Base-by-base conservation (phyloP, 2,888 invertebrate species). In the Seladonia tumulorum region DNA sequence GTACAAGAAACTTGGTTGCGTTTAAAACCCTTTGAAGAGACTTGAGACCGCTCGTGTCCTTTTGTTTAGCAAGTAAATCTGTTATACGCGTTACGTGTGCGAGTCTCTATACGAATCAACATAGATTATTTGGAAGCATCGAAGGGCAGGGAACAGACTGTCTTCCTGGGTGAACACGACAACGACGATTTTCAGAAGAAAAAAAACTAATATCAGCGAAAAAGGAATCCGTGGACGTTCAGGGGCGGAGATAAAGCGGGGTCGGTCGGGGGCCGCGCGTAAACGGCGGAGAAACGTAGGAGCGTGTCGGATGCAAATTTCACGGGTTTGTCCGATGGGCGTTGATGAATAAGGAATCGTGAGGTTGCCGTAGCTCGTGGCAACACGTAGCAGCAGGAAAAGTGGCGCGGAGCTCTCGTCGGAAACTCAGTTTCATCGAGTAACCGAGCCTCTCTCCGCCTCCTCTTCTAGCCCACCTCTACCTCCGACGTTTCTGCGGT, bases 291-390 rank as follows among this genome's bases (percentile, higher is more conserved):
- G 74, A 57, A 82, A 86, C 79, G 88, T 75, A 85, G 74, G 83
- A 91, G 77, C 81, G 82, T 72, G 89, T 79, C 77, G 81, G 72
- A 92, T 91, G 90, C 78, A 93, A 92, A 93, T 92, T 91, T 91
- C 79, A 86, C 87, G 88, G 82, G 83, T 90, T 91, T 91, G 91
- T 89, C 88, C 81, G 90, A 90, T 89, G 88, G 88, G 88, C 91
- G 90, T 90, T 91, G 92, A 93, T 89, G 93, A 93, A 93, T 93
- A 93, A 92, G 90, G 84, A 92, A 93, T 90, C 85, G 88, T 60
- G 71, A 82, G 81, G 86, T 72, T 78, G 82, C 75, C 63, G 80
- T 72, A 22, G 70, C 73, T 57, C 79, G 80, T 74, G 74, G 82
- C 68, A 60, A 72, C 79, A 68, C 82, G 75, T 66, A 78, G 86